Base-by-base conservation (phyloP, 2,888 invertebrate species). In the Odontomyia ornata region DNA sequence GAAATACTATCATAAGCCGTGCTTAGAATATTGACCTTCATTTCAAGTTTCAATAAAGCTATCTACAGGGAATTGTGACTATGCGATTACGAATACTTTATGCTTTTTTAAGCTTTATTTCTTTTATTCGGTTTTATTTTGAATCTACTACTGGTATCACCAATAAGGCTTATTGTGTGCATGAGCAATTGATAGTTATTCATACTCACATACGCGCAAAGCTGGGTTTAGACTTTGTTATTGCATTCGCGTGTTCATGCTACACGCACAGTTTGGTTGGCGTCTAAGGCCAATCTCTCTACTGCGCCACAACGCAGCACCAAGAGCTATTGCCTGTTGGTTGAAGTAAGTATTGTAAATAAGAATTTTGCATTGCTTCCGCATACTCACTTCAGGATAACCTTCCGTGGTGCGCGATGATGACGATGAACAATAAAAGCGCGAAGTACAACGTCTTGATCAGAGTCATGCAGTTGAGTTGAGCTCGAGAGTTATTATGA, bases 1-100 rank as follows among this genome's bases (percentile, higher is more conserved):
- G 28, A 73, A 73, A 73, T 57, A 77, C 72, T 56, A 67, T 65
- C 78, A 77, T 56, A 71, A 79, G 80, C 80, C 80, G 81, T 81
- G 81, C 81, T 78, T 81, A 80, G 80, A 81, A 80, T 81, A 78
- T 80, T 79, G 81, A 81, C 81, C 81, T 81, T 81, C 81, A 79
- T 80, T 80, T 79, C 79, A 80, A 80, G 80, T 79, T 79, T 78
- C 79, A 73, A 56, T 78, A 78, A 79, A 77, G 80, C 77, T 36
- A 79, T 79, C 78, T 27, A 64, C 36, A 43, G 36, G n/a, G 36
- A 65, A 65, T 18, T 60, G 57, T 25, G 57, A 30, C 65, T 36
- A 9, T 36, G 52, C 15, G 18, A 4, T 2, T 9, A 15, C 52
- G 3, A 9, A 52, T n/a, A n/a, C 52, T 52, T 52, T 36, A 5